A percentile compares a stretch with the other conserved stretches of the same genome.
Conservation (phyloP, 2,888 invertebrate genomes). For the Acanthosoma haemorrhoidale region DNA sequence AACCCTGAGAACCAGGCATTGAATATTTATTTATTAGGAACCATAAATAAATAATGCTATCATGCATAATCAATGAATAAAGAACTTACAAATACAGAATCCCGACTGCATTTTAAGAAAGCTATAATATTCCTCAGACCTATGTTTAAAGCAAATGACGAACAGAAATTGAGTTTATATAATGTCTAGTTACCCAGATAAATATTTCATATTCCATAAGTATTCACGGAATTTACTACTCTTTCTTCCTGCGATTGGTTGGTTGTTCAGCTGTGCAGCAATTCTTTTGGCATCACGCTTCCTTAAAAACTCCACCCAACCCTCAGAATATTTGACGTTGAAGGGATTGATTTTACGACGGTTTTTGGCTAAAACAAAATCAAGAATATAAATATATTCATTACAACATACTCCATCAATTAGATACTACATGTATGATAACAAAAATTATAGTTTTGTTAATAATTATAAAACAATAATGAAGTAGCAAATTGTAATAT, state of each 20-base stretch:
- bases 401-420: background rate
- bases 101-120: too few species aligned
- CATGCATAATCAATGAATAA: too few species aligned
- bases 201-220: constrained; percentile 94
- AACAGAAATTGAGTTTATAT: background rate
- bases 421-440: too few species aligned
- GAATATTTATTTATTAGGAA: too few species aligned
- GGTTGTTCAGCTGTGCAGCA: constrained; percentile 78
- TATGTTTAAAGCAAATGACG: too few species aligned
- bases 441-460: too few species aligned
- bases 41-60: too few species aligned
- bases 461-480: too few species aligned
- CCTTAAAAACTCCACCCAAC: constrained; percentile 91
- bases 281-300: constrained; percentile 83
- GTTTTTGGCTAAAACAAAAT: constrained; percentile 1
- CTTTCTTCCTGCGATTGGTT: constrained; percentile 76
- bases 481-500: too few species aligned
- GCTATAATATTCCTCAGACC: too few species aligned
- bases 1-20: too few species aligned
- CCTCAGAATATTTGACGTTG: constrained; percentile 71
- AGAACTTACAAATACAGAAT: too few species aligned
- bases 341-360: constrained; percentile 51
- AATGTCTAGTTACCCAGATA: constrained; percentile 56
- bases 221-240: constrained; percentile 81
- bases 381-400: constrained; percentile 1